These are phyloP conservation scores for Mythimna loreyi DNA, from an alignment of 2,888 invertebrate genomes.

Conservation along the genomic window DNA sequence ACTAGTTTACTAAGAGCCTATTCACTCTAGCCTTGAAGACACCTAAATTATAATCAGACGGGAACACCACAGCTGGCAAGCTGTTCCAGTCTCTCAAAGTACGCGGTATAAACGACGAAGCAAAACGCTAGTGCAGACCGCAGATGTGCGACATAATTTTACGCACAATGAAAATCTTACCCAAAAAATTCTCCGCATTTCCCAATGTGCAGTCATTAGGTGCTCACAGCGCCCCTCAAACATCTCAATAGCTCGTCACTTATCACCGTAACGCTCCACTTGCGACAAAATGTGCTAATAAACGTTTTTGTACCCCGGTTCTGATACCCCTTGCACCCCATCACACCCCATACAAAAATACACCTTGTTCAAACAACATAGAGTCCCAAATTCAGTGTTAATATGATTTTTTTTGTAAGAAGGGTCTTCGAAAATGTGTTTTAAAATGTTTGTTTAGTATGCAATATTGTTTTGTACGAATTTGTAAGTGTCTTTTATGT, in stretches of 20 bases:
- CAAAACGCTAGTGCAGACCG: no score
- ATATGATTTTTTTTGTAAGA: constrained; percentile 37
- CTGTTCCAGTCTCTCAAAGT: no score
- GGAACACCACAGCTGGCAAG: no score
- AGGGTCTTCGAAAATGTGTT: constrained; percentile 71
- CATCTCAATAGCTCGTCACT: constrained; percentile 85
- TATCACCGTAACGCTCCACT: constrained; percentile 83
- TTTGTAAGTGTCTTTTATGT: constrained; percentile 55
- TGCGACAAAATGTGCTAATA: constrained; percentile 85
- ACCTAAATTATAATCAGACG: no score
- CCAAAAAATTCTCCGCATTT: constrained; percentile 32
- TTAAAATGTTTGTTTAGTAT: constrained; percentile 73
- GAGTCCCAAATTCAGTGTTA: constrained; percentile 26
- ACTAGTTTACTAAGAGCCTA: no score
- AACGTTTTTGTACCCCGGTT: constrained; percentile 82
- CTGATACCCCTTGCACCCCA: constrained; percentile 64
- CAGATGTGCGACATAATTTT: no score
- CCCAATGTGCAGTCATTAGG: constrained; percentile 55
- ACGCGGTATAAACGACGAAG: no score
- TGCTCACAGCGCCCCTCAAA: constrained; percentile 70
- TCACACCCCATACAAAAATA: constrained; percentile 41
- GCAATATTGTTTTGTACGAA: constrained; percentile 69
- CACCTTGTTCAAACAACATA: constrained; percentile 1
- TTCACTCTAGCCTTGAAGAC: no score
- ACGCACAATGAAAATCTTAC: not conserved